A percentile compares a stretch with the other conserved stretches of the same genome.
phyloP scores from a whole-genome alignment of 2,113 vertebrate species.

The Sula dactylatra region DNA sequence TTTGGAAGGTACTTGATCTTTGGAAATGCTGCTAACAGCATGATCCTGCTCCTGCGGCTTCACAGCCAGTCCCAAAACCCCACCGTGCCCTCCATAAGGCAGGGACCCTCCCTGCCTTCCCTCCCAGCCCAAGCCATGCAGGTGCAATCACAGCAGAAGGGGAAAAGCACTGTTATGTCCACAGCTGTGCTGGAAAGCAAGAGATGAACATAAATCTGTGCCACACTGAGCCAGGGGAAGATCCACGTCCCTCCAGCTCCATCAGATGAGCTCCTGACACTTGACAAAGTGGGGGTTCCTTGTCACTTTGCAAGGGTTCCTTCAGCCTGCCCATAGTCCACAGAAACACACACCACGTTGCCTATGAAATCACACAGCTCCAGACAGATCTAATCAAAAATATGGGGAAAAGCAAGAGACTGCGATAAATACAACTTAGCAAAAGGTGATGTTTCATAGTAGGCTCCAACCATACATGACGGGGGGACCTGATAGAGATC shows the following conservation, averaged over 20 bases:
- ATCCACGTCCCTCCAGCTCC: background rate
- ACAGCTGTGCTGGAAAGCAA: background rate
- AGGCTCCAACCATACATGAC: background rate
- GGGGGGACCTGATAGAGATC: background rate
- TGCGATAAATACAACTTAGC: background rate
- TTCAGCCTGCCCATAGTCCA: background rate
- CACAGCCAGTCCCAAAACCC: accelerated
- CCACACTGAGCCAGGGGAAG: background rate
- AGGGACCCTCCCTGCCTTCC: background rate
- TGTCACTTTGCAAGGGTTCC: accelerated
- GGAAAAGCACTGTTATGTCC: background rate
- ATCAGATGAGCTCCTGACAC: background rate
- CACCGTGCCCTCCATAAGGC: accelerated
- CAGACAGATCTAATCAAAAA: background rate
- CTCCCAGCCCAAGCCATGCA: background rate
- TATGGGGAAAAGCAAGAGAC: background rate
- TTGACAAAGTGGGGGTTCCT: background rate
- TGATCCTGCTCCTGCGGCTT: background rate
- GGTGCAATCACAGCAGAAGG: background rate
- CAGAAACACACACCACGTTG: accelerated
- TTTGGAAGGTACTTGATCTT: background rate
- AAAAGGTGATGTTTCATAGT: background rate
- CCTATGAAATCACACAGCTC: background rate
- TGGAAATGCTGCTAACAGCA: background rate
- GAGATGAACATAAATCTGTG: background rate